Conservation (phyloP, 2,888 invertebrate species). For the Troides helena region DNA sequence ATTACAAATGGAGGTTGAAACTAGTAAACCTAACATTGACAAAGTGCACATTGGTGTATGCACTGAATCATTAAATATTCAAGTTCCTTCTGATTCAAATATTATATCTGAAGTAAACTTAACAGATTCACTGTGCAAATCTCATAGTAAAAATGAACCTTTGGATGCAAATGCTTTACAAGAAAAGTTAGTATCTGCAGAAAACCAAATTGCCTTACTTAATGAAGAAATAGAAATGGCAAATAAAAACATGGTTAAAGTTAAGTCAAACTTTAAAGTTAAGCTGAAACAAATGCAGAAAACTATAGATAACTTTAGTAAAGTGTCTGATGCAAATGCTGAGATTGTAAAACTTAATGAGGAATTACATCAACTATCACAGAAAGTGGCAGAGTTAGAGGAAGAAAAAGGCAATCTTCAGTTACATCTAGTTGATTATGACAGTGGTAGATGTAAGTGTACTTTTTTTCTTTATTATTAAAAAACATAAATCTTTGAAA, state of each 20-base stretch:
- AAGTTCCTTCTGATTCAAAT: background rate
- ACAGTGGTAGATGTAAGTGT: constrained; percentile 83
- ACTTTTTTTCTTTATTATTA: background rate
- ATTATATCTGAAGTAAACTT: constrained; percentile 15
- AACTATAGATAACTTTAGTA: constrained; percentile 83
- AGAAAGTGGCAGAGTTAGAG: constrained; percentile 90
- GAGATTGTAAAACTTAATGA: constrained; percentile 83
- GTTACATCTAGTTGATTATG: constrained; percentile 89
- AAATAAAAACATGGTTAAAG: constrained; percentile 88
- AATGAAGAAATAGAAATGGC: constrained; percentile 86
- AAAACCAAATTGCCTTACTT: constrained; percentile 74
- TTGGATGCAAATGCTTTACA: constrained; percentile 49
- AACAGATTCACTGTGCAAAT: background rate
- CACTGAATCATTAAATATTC: constrained; percentile 41
- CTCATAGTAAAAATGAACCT: constrained; percentile 32
- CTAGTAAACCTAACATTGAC: constrained; percentile 33
- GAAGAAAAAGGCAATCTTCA: constrained; percentile 96
- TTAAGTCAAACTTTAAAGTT: constrained; percentile 85
- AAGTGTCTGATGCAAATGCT: constrained; percentile 84
- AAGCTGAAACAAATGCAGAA: constrained; percentile 89
- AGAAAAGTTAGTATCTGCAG: constrained; percentile 67
- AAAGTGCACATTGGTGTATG: constrained; percentile 50
- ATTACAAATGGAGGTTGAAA: constrained; percentile 36
- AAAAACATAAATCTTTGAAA: no score
- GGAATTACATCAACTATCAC: constrained; percentile 83